Conservation (phyloP, 2,113 vertebrate genomes). For the Nycticebus coucang region DNA sequence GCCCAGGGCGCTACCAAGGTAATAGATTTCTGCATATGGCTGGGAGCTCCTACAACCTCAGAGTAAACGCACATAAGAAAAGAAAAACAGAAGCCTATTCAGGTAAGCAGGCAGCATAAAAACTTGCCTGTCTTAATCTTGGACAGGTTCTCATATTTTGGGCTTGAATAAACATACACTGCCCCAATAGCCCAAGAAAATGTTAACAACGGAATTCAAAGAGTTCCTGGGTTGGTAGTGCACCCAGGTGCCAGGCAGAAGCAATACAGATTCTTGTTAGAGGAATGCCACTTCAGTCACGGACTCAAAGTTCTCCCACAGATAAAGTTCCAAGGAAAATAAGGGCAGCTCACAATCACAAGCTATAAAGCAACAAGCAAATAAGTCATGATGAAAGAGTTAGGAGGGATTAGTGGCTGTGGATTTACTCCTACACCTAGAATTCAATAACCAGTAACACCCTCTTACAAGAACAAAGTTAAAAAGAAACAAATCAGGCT, state of each 20-base stretch:
- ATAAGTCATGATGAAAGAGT: neutral
- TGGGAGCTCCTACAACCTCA: neutral
- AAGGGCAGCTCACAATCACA: neutral
- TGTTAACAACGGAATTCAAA: neutral
- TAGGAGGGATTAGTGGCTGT: neutral
- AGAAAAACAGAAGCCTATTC: neutral
- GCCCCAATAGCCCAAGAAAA: neutral
- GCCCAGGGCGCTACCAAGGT: neutral
- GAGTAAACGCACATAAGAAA: neutral
- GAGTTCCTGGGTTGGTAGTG: neutral
- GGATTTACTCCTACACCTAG: neutral
- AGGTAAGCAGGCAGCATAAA: neutral
- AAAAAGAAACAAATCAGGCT: neutral
- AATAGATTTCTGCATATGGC: neutral
- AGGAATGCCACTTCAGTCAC: neutral
- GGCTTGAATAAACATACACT: neutral
- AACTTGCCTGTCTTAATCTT: neutral
- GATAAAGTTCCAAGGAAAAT: neutral
- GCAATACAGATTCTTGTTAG: neutral
- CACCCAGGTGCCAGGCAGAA: neutral
- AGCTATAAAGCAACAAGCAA: neutral
- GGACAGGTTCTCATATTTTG: neutral
- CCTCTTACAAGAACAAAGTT: neutral
- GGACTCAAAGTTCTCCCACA: slow-evolving; percentile 22
- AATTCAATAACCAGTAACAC: neutral